Base-by-base conservation (phyloP, 2,888 invertebrate species). In the Lasioglossum villosulum region DNA sequence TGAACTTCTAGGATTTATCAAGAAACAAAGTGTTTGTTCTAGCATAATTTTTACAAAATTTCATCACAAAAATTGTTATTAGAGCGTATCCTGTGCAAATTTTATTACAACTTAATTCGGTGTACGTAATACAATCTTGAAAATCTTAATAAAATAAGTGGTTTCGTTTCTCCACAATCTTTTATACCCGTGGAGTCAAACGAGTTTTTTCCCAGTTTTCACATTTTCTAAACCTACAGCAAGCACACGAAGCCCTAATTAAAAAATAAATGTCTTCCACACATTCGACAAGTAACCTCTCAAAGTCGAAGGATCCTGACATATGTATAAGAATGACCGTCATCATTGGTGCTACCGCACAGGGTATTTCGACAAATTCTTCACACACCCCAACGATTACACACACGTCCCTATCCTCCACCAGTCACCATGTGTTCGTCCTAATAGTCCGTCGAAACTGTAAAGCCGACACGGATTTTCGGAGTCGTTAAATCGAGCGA, bases 401-500 rank as follows among this genome's bases (percentile, higher is more conserved):
- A 19, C 48, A 19, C 56, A 16, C 70, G 6, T 30, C 4, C 14
- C 59, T 78, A 59, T 37, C 34, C 76, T 19, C 45, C 72, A 37
- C 45, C 66, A 34, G 45, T 23, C 59, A 63, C 80, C 91, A 90
- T 86, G 82, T 89, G 90, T 82, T 76, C 39, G 34, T 23, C 52
- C 75, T 88, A 88, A 88, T 88, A 83, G 80, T 27, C 75, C 27
- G 42, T 78, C 68, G 39, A 23, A 48, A 27, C 77, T 27, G n/a
- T 4, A 8, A 23, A 52, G 68, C 27, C 70, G 66, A 45, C 71
- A 82, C 39, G 37, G 86, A 83, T 86, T 80, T 85, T 52, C 12
- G 80, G 74, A 80, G 87, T 91, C 91, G 88, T 92, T 90, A 91
- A 92, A 92, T 87, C 88, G 90, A 90, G 90, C 91, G 82, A 80